Evolutionary conservation across 2,797 vertebrate species (phyloP).

Genomic region (Catamblyrhynchus diadema): DNA sequence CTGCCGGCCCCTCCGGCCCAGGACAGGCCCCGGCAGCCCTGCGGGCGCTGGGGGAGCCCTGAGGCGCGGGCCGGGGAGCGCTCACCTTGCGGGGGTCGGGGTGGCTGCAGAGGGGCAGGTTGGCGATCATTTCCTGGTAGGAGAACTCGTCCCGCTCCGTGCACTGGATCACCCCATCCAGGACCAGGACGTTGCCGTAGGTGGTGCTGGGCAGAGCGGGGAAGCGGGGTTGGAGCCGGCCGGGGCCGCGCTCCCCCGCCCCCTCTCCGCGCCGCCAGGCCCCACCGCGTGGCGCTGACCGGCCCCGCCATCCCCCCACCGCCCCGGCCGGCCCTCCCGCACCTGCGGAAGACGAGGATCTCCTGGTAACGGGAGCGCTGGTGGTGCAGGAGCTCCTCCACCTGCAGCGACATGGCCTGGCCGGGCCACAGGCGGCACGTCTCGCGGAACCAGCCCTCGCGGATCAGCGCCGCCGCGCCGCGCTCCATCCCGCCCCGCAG

Average conservation of each 20-base stretch:
- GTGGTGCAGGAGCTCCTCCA: conserved; percentile 89
- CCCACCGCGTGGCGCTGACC: background rate
- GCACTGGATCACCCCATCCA: conserved; percentile 98
- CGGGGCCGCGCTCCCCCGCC: background rate
- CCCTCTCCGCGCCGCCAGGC: background rate
- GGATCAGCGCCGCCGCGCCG: conserved; percentile 65
- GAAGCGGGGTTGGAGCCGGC: background rate
- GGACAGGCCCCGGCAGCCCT: background rate
- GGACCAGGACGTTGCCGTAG: conserved; percentile 93
- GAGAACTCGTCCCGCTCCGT: conserved; percentile 97
- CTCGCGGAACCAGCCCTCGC: conserved; percentile 93
- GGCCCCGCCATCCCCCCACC: background rate
- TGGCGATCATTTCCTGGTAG: conserved; percentile 98
- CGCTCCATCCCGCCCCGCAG: background rate
- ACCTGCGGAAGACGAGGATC: conserved; percentile 94
- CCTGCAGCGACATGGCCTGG: conserved; percentile 91
- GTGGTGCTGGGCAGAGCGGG: conserved; percentile 83
- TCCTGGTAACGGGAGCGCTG: conserved; percentile 91
- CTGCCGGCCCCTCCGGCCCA: background rate
- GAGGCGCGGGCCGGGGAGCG: background rate
- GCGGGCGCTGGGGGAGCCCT: background rate
- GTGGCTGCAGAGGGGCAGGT: conserved; percentile 92
- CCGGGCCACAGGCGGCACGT: conserved; percentile 92
- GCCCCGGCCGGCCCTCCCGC: background rate
- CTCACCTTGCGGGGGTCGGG: conserved; percentile 91